Evolutionary conservation across 2,113 vertebrate species (phyloP).

Genomic region (Cryptotis parvus): DNA sequence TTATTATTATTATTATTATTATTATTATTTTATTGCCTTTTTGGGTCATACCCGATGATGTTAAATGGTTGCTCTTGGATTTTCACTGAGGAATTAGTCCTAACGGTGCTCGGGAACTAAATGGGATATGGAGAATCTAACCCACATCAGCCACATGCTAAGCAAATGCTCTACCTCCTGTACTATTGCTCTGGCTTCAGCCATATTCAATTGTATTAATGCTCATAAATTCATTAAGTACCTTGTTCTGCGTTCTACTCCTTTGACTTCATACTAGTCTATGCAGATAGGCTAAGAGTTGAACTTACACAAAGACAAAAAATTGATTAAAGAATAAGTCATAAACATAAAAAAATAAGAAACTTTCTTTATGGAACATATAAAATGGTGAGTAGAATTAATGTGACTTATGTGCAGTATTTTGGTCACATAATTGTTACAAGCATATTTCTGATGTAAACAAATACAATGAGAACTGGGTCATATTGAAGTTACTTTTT

Average conservation of each 20-base stretch:
- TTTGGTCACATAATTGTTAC: neutral
- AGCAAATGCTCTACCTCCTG: too few species aligned
- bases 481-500: too few species aligned
- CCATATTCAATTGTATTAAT: neutral
- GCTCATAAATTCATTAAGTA: conserved; percentile 21
- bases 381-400: neutral
- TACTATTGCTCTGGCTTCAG: too few species aligned
- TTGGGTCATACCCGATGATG: too few species aligned
- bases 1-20: too few species aligned
- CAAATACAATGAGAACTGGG: neutral
- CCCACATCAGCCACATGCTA: too few species aligned
- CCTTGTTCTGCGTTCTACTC: neutral
- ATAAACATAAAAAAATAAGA: neutral
- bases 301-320: neutral
- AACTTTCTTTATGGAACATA: neutral
- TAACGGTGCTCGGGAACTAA: too few species aligned
- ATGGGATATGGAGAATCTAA: too few species aligned
- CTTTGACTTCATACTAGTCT: neutral
- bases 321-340: neutral
- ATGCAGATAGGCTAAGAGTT: neutral
- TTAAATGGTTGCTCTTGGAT: too few species aligned
- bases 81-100: too few species aligned
- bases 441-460: neutral
- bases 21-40: too few species aligned
- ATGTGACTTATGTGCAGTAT: neutral